These are phyloP conservation scores for Progne subis DNA, from an alignment of 2,113 vertebrate genomes.

Conservation along the genomic window DNA sequence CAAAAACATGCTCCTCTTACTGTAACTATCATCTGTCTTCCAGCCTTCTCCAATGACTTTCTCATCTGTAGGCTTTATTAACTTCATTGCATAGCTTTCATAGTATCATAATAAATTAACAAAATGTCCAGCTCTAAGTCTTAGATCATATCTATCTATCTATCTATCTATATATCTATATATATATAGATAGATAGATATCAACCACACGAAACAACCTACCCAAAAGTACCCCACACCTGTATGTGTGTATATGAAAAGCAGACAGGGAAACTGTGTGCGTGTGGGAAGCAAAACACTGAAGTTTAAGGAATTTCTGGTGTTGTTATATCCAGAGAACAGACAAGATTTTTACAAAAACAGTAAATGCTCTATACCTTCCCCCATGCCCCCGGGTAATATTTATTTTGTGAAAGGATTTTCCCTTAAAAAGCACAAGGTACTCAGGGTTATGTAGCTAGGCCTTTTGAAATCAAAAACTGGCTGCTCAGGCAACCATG, in stretches of 20 bases:
- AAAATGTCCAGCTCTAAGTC: not conserved
- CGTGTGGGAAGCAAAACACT: not conserved
- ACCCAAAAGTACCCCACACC: not conserved
- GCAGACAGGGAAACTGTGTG: not conserved
- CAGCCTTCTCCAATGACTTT: not conserved
- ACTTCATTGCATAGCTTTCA: not conserved
- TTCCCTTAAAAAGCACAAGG: not conserved
- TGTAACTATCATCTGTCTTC: slow-evolving; percentile 16
- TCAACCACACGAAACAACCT: not conserved
- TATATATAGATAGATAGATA: too few species aligned
- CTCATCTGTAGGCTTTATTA: slow-evolving; percentile 3
- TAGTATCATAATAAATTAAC: not conserved
- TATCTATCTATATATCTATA: too few species aligned
- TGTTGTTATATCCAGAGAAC: not conserved
- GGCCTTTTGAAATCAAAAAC: slow-evolving; percentile 37
- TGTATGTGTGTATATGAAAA: not conserved
- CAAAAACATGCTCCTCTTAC: not conserved
- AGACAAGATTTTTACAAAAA: not conserved
- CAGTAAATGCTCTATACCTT: not conserved
- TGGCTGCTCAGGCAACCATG: slow-evolving; percentile 54
- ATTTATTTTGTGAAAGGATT: slow-evolving; percentile 10
- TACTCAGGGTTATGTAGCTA: not conserved
- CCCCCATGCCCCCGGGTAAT: not conserved
- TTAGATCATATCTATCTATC: not conserved
- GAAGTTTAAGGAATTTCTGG: not conserved